Evolutionary conservation across 2,888 invertebrate genomes (phyloP).

Genomic region (Chelonus formosanus): DNA sequence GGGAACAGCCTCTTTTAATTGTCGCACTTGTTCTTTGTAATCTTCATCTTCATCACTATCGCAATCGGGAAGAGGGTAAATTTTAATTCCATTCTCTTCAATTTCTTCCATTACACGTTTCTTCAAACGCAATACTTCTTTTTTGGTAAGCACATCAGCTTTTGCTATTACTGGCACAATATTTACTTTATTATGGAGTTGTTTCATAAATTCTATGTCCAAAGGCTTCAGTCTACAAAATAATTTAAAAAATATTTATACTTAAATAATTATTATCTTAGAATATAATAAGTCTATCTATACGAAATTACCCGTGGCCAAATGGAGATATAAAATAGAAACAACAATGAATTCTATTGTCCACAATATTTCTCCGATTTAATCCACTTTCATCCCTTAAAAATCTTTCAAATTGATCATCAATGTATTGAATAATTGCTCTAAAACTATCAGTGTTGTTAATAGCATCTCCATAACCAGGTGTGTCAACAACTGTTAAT

Average conservation of each 20-base stretch:
- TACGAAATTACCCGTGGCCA: slow-evolving; percentile 83
- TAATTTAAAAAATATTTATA: slow-evolving; percentile 34
- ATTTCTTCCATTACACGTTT: slow-evolving; percentile 91
- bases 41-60: slow-evolving; percentile 96
- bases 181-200: slow-evolving; percentile 93
- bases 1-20: slow-evolving; percentile 92
- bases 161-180: slow-evolving; percentile 98
- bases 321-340: slow-evolving; percentile 98
- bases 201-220: slow-evolving; percentile 96
- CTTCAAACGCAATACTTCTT: slow-evolving; percentile 87
- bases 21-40: slow-evolving; percentile 92
- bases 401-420: slow-evolving; percentile 95
- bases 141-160: slow-evolving; percentile 93
- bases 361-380: slow-evolving; percentile 94
- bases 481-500: slow-evolving; percentile 94
- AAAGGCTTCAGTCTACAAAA: slow-evolving; percentile 82
- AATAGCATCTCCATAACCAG: slow-evolving; percentile 95
- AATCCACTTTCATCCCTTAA: slow-evolving; percentile 93
- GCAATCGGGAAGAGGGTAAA: slow-evolving; percentile 95
- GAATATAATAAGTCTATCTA: too few species aligned
- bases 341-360: slow-evolving; percentile 97
- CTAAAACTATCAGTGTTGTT: slow-evolving; percentile 94
- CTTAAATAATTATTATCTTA: not conserved
- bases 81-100: slow-evolving; percentile 88
- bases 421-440: slow-evolving; percentile 95